Conservation (phyloP, 1,140 invertebrate genomes). For the Drosophila azteca region DNA sequence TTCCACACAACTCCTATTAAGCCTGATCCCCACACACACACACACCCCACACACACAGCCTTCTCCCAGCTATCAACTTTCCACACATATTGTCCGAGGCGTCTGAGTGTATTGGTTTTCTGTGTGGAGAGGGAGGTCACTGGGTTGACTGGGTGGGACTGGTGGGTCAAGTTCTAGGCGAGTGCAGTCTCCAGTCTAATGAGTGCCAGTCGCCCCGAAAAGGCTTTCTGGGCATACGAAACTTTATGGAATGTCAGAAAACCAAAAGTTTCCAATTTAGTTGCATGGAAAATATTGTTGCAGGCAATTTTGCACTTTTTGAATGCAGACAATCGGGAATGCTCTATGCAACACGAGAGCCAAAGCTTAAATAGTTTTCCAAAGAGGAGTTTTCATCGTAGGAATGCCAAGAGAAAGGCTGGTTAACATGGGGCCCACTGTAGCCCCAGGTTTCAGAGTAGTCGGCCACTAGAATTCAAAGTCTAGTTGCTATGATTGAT, state of each 20-base stretch:
- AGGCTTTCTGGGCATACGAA: conserved; percentile 43
- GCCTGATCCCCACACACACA: conserved; percentile 10
- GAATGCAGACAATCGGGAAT: too few relatives aligned
- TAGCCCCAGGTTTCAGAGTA: too few relatives aligned
- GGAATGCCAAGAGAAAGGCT: too few relatives aligned
- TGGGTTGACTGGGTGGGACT: neutral
- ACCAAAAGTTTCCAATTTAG: conserved; percentile 50
- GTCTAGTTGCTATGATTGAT: too few relatives aligned
- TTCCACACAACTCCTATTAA: conserved; percentile 9
- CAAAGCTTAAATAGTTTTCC: too few relatives aligned
- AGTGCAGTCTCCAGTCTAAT: conserved; percentile 40
- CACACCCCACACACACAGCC: too few relatives aligned
- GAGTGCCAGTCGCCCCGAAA: conserved; percentile 43
- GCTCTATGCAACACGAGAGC: too few relatives aligned
- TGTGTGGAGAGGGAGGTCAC: too few relatives aligned
- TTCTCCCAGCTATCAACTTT: conserved; percentile 52
- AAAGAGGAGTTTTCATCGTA: too few relatives aligned
- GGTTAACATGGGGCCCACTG: too few relatives aligned
- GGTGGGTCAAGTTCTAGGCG: conserved; percentile 1
- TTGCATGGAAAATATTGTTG: conserved; percentile 44
- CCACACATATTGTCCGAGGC: conserved; percentile 43
- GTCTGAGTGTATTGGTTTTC: conserved; percentile 4
- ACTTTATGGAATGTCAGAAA: conserved; percentile 51
- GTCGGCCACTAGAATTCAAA: too few relatives aligned
- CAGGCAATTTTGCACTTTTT: neutral